A percentile compares a stretch with the other conserved stretches of the same genome.
Evolutionary conservation across 2,888 invertebrate genomes (phyloP).

Genomic region (Omphaloscelis lunosa): DNA sequence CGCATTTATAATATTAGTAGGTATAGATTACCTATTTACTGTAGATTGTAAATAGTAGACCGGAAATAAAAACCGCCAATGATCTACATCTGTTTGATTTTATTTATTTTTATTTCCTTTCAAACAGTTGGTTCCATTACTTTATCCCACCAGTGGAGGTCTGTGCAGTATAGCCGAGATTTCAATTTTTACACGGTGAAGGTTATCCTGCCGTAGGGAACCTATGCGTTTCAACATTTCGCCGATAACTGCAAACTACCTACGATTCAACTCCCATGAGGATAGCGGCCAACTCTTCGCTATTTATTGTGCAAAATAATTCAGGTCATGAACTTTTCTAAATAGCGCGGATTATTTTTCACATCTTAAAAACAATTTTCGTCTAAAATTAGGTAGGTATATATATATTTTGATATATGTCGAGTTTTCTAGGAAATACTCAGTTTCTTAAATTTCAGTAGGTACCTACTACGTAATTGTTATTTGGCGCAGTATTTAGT

Average conservation of each 20-base stretch:
- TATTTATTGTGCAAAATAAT: constrained; percentile 18
- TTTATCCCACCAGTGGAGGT: not conserved
- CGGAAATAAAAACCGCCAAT: constrained; percentile 27
- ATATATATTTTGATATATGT: not conserved
- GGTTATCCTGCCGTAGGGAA: not conserved
- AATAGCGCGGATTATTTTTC: constrained; percentile 9
- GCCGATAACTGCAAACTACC: not conserved
- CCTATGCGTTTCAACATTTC: constrained; percentile 3
- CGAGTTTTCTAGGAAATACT: not conserved
- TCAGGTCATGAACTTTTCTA: not conserved
- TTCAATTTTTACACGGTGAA: constrained; percentile 17
- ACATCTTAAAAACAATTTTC: not conserved
- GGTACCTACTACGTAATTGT: not conserved
- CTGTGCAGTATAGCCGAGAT: constrained; percentile 4
- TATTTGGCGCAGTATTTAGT: constrained; percentile 16
- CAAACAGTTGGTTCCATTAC: not conserved
- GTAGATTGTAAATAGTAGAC: not conserved
- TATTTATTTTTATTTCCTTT: constrained; percentile 3
- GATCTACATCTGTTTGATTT: constrained; percentile 17
- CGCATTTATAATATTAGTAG: not conserved
- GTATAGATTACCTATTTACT: not conserved
- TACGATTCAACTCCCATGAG: not conserved
- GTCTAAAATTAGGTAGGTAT: not conserved
- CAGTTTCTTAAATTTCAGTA: not conserved
- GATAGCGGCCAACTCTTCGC: not conserved